Evolutionary conservation across 1,140 invertebrate species (phyloP).

Genomic region (Meteorus sp.): DNA sequence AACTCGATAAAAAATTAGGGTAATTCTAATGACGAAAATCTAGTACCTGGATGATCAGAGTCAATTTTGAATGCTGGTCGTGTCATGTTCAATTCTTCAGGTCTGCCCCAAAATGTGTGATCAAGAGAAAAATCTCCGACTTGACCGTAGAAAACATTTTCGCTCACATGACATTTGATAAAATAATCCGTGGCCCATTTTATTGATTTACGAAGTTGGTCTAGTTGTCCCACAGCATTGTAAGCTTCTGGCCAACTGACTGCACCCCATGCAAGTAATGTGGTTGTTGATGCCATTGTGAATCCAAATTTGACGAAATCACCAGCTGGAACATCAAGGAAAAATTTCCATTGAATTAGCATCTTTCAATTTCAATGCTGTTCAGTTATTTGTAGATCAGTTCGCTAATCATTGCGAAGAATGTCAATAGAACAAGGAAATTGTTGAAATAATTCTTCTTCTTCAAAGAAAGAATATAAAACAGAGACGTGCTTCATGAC

Average conservation of each 20-base stretch:
- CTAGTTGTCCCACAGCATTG: conserved; percentile 48
- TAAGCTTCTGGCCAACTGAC: conserved; percentile 63
- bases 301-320: conserved; percentile 71
- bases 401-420: no score
- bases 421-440: no score
- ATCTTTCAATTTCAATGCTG: background rate
- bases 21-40: no score
- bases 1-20: no score
- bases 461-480: no score
- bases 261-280: conserved; percentile 65
- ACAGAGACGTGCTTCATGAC: no score
- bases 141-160: conserved; percentile 64
- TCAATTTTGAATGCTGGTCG: conserved; percentile 67
- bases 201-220: conserved; percentile 57
- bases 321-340: conserved; percentile 55
- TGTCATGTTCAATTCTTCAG: conserved; percentile 65
- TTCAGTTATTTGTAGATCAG: no score
- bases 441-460: no score
- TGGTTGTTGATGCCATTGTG: conserved; percentile 65
- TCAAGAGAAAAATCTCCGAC: conserved; percentile 63
- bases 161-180: conserved; percentile 63
- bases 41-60: conserved; percentile 58
- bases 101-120: conserved; percentile 64
- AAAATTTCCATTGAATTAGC: background rate
- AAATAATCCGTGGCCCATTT: conserved; percentile 69